Percentiles rank a stretch among this genome's conserved stretches.
These are phyloP conservation scores for Gorsachius goisagi DNA, from an alignment of 2,113 vertebrate species.

Conservation along the genomic window DNA sequence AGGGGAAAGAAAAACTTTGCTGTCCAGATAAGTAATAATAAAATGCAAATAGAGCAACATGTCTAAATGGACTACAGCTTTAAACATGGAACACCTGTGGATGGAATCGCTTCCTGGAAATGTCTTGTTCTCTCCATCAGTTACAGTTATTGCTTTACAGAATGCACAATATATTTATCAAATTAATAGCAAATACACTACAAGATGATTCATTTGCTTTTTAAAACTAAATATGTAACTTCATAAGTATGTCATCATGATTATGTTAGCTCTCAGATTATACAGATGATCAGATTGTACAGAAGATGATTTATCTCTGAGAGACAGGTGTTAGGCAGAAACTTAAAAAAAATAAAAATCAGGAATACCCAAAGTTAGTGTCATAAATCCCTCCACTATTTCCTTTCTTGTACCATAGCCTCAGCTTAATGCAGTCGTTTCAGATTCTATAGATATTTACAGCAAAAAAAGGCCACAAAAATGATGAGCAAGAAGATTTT, in stretches of 20 bases:
- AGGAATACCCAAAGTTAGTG: background rate
- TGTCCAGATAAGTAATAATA: background rate
- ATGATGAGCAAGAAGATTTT: background rate
- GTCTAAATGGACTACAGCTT: background rate
- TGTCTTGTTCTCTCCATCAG: background rate
- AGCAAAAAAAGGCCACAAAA: background rate
- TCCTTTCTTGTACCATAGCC: background rate
- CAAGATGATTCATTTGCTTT: background rate
- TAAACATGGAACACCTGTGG: background rate
- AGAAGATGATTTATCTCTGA: background rate
- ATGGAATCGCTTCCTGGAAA: background rate
- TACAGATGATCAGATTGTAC: background rate
- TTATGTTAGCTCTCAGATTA: background rate
- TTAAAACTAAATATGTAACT: background rate
- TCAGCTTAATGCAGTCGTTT: background rate
- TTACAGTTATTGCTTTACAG: background rate
- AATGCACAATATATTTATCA: background rate
- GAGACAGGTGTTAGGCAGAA: background rate
- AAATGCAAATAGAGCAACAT: background rate
- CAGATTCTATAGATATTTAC: background rate
- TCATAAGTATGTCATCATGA: background rate
- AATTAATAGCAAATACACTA: background rate
- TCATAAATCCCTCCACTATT: background rate
- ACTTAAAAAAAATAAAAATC: background rate
- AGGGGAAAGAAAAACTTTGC: background rate